Evolutionary conservation across 2,113 vertebrate genomes (phyloP).

Genomic region (Ondatra zibethicus): DNA sequence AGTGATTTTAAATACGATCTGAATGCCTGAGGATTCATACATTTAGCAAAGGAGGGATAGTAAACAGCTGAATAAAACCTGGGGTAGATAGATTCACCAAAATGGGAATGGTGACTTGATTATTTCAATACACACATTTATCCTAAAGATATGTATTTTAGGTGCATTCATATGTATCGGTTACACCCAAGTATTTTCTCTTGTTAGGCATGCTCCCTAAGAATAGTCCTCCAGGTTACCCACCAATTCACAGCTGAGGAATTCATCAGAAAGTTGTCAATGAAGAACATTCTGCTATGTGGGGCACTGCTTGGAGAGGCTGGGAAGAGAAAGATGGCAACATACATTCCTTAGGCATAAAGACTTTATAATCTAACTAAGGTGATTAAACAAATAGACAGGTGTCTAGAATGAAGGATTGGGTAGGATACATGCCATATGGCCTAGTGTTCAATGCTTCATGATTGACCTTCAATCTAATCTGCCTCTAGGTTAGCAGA

Average conservation of each 20-base stretch:
- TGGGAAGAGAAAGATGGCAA: background rate
- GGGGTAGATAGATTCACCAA: background rate
- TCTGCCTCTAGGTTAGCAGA: background rate
- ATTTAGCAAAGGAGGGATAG: background rate
- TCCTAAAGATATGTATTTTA: background rate
- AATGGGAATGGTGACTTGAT: background rate
- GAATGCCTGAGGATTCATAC: background rate
- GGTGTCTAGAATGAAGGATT: background rate
- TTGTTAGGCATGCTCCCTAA: background rate
- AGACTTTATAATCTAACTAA: background rate
- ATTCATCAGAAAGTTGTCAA: too few species aligned
- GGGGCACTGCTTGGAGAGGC: background rate
- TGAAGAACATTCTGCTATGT: background rate
- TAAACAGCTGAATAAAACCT: background rate
- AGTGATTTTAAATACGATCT: constrained; percentile 8
- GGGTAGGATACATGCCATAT: too few species aligned
- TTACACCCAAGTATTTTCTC: background rate
- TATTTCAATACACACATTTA: background rate
- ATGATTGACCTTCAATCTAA: background rate
- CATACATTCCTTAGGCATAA: background rate
- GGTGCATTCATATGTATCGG: background rate
- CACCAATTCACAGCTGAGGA: background rate
- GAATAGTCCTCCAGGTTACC: background rate
- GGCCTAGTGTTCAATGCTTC: too few species aligned
- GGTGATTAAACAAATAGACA: background rate